Percentiles rank a stretch among this genome's conserved stretches.
These are phyloP conservation scores for Phalanger gymnotis DNA, from an alignment of 2,797 vertebrate genomes.

Conservation along the genomic window DNA sequence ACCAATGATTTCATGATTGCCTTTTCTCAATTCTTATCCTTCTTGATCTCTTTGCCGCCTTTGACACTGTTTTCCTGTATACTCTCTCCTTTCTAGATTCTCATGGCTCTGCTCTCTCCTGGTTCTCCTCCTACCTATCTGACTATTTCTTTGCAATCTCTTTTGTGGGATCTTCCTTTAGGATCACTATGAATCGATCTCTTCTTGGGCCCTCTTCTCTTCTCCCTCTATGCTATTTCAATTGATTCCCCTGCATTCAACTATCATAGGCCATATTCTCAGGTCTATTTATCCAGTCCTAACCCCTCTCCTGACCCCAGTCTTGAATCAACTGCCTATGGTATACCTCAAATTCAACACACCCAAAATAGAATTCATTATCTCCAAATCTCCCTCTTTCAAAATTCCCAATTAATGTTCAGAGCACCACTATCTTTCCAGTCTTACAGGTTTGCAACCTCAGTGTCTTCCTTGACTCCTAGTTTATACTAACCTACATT, in stretches of 20 bases:
- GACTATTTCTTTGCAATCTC: background rate
- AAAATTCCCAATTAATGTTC: background rate
- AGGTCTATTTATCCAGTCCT: background rate
- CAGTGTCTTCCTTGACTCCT: background rate
- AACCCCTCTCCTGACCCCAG: background rate
- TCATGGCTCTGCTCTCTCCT: background rate
- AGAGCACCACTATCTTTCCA: background rate
- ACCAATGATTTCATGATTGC: background rate
- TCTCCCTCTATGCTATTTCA: background rate
- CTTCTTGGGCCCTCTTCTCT: background rate
- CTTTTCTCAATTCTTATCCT: background rate
- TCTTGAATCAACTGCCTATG: background rate
- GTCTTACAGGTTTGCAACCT: background rate
- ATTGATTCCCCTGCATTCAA: background rate
- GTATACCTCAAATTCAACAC: background rate
- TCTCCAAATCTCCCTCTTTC: background rate
- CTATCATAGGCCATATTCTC: background rate
- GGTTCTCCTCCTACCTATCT: background rate
- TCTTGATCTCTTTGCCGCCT: background rate
- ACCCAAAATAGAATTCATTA: background rate
- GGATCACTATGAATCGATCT: background rate
- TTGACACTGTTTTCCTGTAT: background rate
- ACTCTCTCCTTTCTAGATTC: background rate
- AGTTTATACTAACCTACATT: background rate
- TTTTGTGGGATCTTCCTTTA: background rate